phyloP scores from a whole-genome alignment of 2,797 vertebrate genomes.

The Falco columbarius region DNA sequence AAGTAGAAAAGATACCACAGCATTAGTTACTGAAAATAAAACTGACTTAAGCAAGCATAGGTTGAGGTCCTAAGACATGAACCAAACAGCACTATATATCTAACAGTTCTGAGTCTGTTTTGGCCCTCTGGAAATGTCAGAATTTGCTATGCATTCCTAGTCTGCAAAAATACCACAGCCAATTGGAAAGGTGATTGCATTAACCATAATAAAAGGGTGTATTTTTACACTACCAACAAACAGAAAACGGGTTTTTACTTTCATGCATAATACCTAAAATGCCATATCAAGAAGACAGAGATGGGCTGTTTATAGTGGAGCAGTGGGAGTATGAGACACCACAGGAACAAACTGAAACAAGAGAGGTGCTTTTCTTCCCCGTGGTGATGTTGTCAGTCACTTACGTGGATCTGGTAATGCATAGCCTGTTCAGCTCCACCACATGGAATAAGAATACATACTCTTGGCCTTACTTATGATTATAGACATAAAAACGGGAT shows the following conservation, averaged over 20 bases:
- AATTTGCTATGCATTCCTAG: neutral
- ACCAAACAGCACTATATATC: neutral
- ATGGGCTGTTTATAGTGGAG: rapidly evolving
- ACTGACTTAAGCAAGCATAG: neutral
- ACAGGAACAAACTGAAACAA: neutral
- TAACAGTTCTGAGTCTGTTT: neutral
- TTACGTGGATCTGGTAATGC: neutral
- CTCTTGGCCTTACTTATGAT: neutral
- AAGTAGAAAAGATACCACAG: neutral
- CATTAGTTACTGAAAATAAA: neutral
- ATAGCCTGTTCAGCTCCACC: neutral
- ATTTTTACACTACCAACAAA: neutral
- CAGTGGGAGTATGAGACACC: neutral
- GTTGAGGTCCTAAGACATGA: neutral
- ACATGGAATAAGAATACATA: rapidly evolving
- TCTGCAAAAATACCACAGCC: neutral
- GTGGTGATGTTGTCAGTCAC: neutral
- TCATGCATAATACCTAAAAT: neutral
- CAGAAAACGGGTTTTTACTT: neutral
- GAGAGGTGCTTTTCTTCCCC: neutral
- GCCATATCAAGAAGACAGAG: neutral
- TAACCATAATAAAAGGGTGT: neutral
- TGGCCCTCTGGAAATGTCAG: neutral
- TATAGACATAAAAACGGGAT: neutral
- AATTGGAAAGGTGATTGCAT: neutral